A percentile compares a stretch with the other conserved stretches of the same genome.
These are phyloP conservation scores for Agrochola lota DNA, from an alignment of 2,888 invertebrate genomes.

Conservation along the genomic window DNA sequence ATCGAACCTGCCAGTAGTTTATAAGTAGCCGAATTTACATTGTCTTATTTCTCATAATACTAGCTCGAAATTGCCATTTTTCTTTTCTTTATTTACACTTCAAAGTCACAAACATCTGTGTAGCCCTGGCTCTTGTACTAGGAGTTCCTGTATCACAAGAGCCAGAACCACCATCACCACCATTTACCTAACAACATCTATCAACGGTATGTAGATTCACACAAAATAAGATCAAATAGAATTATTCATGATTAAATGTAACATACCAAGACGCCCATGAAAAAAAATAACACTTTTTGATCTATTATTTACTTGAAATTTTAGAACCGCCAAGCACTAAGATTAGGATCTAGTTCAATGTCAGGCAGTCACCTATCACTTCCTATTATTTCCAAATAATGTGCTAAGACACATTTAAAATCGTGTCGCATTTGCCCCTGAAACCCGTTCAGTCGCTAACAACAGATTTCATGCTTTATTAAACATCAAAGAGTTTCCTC, in stretches of 20 bases:
- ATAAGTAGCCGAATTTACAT: too few species aligned
- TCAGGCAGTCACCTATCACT: constrained; percentile 61
- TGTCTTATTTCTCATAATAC: background rate
- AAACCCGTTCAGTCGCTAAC: constrained; percentile 77
- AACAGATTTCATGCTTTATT: constrained; percentile 79
- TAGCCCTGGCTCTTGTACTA: too few species aligned
- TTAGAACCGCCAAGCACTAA: constrained; percentile 32
- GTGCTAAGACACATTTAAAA: constrained; percentile 41
- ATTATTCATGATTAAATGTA: constrained; percentile 14
- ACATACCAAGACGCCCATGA: background rate
- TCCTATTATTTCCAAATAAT: constrained; percentile 62
- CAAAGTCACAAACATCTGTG: too few species aligned
- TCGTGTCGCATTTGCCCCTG: constrained; percentile 75
- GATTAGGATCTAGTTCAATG: constrained; percentile 62
- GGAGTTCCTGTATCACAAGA: too few species aligned
- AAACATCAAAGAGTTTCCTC: constrained; percentile 85
- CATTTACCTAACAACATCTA: background rate
- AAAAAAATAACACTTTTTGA: constrained; percentile 18
- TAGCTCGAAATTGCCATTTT: background rate
- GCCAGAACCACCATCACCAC: too few species aligned
- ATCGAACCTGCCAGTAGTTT: background rate
- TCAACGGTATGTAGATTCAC: background rate
- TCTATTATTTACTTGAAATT: constrained; percentile 24
- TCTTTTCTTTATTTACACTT: too few species aligned
- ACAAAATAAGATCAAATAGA: constrained; percentile 11